These are phyloP conservation scores for Lasius fuliginosus DNA, from an alignment of 2,888 invertebrate species.

Conservation along the genomic window DNA sequence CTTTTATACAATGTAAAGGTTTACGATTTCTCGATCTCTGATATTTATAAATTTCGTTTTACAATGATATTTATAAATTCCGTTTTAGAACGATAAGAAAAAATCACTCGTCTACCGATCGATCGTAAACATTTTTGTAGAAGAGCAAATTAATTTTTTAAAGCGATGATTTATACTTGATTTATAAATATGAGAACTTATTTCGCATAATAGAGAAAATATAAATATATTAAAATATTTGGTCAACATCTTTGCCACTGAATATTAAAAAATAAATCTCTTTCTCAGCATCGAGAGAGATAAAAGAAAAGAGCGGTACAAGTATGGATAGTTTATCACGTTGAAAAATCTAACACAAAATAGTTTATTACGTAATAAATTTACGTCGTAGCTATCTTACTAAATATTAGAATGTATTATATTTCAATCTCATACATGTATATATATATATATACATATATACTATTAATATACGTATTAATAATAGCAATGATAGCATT, in stretches of 20 bases:
- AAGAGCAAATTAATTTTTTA: neutral
- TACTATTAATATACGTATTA: neutral
- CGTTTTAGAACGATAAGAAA: neutral
- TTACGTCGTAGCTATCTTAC: neutral
- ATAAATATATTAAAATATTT: neutral
- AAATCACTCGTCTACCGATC: slow-evolving; percentile 26
- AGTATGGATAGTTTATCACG: neutral
- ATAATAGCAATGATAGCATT: neutral
- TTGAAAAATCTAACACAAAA: neutral
- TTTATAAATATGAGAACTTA: neutral
- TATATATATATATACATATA: neutral
- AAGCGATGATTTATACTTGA: neutral
- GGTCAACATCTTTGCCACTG: neutral
- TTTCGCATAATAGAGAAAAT: neutral
- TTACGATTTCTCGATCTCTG: neutral
- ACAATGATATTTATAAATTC: neutral
- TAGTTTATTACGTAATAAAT: neutral
- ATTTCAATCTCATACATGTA: neutral
- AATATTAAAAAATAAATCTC: neutral
- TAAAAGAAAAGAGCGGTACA: neutral
- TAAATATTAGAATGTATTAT: neutral
- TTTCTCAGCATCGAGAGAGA: neutral
- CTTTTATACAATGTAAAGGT: neutral
- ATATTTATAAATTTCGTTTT: slow-evolving; percentile 1
- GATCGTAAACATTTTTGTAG: slow-evolving; percentile 30